These are phyloP conservation scores for Manis crassicaudata DNA, from an alignment of 2,797 vertebrate genomes.

Conservation along the genomic window DNA sequence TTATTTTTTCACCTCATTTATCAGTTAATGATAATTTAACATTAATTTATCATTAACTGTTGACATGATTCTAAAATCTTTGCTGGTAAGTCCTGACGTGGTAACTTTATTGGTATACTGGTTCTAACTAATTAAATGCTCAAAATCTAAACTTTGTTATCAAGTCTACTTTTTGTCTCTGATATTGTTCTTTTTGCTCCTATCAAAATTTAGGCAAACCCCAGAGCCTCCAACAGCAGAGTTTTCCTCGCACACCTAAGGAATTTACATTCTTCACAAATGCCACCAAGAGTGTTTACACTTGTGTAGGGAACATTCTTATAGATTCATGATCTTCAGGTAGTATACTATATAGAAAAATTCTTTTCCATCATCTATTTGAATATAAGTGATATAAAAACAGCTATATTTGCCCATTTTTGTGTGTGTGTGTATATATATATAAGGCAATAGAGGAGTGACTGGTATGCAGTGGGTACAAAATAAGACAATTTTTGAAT, in stretches of 20 bases:
- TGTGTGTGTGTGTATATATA: rapidly evolving
- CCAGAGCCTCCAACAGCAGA: not conserved
- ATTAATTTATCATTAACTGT: not conserved
- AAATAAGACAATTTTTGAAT: not conserved
- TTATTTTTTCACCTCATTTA: not conserved
- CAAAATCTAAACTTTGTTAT: not conserved
- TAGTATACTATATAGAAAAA: not conserved
- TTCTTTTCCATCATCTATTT: not conserved
- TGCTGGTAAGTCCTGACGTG: not conserved
- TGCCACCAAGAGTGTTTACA: not conserved
- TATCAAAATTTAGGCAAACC: not conserved
- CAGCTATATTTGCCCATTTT: not conserved
- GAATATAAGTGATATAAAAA: not conserved
- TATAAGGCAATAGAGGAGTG: not conserved
- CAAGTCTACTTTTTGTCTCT: not conserved
- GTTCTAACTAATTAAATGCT: not conserved
- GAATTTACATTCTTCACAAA: not conserved
- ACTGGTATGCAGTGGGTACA: not conserved
- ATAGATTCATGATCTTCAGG: not conserved
- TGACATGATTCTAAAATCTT: not conserved
- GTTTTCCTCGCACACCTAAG: not conserved
- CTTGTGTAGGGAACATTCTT: not conserved
- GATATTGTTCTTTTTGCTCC: not conserved
- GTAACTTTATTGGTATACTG: not conserved
- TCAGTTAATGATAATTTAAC: no score